Percentiles rank a stretch among this genome's conserved stretches.
phyloP scores from a whole-genome alignment of 2,113 vertebrate species.

The Tyrannus savana region DNA sequence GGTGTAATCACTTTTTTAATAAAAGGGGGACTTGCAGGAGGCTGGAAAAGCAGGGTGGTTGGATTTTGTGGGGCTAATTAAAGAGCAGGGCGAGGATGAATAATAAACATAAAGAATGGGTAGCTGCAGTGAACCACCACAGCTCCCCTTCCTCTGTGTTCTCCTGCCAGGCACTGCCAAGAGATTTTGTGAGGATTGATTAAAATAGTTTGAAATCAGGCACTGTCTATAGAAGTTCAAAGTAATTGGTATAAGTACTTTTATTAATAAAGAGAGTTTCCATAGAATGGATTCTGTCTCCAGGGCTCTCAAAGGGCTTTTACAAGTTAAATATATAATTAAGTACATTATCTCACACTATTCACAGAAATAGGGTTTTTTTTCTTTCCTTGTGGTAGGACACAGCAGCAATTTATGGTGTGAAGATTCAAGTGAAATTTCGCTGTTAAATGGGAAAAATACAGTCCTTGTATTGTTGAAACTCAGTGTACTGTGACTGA shows the following conservation, averaged over 20 bases:
- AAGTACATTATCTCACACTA: constrained; percentile 32
- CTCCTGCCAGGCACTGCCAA: constrained; percentile 22
- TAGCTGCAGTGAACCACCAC: background rate
- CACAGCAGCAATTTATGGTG: background rate
- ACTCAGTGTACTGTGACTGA: background rate
- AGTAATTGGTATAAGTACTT: constrained; percentile 59
- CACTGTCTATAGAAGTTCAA: constrained; percentile 50
- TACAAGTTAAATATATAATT: constrained; percentile 65
- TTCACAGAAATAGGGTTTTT: background rate
- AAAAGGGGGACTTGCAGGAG: constrained; percentile 20
- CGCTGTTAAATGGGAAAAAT: background rate
- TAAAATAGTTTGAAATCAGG: constrained; percentile 60
- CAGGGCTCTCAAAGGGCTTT: constrained; percentile 46
- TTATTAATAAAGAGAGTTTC: constrained; percentile 59
- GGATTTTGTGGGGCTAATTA: constrained; percentile 56
- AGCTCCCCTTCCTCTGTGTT: background rate
- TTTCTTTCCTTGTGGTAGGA: background rate
- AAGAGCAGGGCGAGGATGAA: constrained; percentile 21
- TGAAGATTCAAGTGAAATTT: background rate
- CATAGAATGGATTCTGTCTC: constrained; percentile 48
- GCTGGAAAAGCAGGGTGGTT: background rate
- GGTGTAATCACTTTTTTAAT: constrained; percentile 46
- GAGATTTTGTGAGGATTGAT: constrained; percentile 64
- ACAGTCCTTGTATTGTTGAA: background rate
- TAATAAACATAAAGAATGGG: constrained; percentile 40